Evolutionary conservation across 2,797 vertebrate genomes (phyloP).

Genomic region (Hypotaenidia okinawae): DNA sequence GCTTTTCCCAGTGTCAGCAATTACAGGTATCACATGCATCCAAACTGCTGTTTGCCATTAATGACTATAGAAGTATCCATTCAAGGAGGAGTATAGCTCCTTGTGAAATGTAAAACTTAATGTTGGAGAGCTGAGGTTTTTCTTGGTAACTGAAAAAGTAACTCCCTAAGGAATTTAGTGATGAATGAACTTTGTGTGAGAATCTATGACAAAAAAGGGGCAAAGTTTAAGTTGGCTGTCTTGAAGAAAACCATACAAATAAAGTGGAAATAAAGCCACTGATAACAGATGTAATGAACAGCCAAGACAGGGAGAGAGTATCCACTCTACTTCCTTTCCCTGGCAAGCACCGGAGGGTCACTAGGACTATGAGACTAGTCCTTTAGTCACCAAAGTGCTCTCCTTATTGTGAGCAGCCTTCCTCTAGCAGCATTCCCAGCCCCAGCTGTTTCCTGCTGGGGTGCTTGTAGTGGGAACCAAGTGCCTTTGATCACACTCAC

Average conservation of each 20-base stretch:
- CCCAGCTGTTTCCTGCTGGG: neutral
- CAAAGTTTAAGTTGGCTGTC: neutral
- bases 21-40: neutral
- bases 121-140: neutral
- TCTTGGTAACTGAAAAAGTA: neutral
- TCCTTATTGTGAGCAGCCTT: neutral
- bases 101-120: neutral
- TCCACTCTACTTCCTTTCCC: neutral
- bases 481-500: neutral
- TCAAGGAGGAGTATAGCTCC: neutral
- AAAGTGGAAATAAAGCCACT: neutral
- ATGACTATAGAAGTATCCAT: neutral
- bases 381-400: neutral
- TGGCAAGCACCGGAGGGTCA: neutral
- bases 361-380: fast-evolving
- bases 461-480: neutral
- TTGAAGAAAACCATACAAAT: neutral
- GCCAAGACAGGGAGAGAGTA: neutral
- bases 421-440: neutral
- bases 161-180: neutral
- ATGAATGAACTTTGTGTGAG: neutral
- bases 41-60: neutral
- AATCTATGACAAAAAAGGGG: neutral
- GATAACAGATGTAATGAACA: neutral
- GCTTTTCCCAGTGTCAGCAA: neutral